A percentile compares a stretch with the other conserved stretches of the same genome.
Conservation (phyloP, 2,113 vertebrate genomes). For the Periophthalmus modestus region DNA sequence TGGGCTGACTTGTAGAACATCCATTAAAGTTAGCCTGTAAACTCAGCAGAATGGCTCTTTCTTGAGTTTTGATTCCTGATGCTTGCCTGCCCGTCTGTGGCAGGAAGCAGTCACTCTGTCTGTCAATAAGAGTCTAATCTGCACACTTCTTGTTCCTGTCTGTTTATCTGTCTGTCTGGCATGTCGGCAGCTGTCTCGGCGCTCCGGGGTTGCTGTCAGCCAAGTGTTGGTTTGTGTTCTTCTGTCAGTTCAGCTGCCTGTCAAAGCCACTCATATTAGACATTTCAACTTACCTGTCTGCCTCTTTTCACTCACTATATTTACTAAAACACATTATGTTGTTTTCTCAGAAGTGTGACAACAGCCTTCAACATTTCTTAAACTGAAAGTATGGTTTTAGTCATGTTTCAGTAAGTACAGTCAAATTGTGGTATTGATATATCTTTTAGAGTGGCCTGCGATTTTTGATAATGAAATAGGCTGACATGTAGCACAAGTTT, state of each 20-base stretch:
- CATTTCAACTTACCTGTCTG: slow-evolving; percentile 62
- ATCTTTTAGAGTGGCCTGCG: background rate
- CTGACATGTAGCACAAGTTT: background rate
- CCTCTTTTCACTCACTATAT: slow-evolving; percentile 29
- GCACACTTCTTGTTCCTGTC: slow-evolving; percentile 61
- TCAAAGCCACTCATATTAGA: slow-evolving; percentile 70
- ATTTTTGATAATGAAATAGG: background rate
- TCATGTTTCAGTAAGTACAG: background rate
- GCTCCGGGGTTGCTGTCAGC: slow-evolving; percentile 73
- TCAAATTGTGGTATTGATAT: background rate
- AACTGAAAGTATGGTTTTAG: background rate
- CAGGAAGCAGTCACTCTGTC: slow-evolving; percentile 55
- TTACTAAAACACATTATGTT: slow-evolving; percentile 36
- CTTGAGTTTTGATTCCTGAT: slow-evolving; percentile 37
- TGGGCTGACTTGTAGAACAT: slow-evolving; percentile 43
- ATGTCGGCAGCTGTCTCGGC: slow-evolving; percentile 67
- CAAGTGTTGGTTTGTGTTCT: slow-evolving; percentile 73
- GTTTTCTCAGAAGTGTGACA: slow-evolving; percentile 44
- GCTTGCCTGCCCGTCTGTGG: slow-evolving; percentile 52
- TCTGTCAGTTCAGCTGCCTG: slow-evolving; percentile 74
- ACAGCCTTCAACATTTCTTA: background rate
- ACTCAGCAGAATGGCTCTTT: slow-evolving; percentile 49
- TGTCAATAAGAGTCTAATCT: slow-evolving; percentile 72
- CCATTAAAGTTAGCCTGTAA: slow-evolving; percentile 49
- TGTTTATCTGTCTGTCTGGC: slow-evolving; percentile 72